phyloP scores from a whole-genome alignment of 2,113 vertebrate genomes.

The Corythoichthys haematopterus region DNA sequence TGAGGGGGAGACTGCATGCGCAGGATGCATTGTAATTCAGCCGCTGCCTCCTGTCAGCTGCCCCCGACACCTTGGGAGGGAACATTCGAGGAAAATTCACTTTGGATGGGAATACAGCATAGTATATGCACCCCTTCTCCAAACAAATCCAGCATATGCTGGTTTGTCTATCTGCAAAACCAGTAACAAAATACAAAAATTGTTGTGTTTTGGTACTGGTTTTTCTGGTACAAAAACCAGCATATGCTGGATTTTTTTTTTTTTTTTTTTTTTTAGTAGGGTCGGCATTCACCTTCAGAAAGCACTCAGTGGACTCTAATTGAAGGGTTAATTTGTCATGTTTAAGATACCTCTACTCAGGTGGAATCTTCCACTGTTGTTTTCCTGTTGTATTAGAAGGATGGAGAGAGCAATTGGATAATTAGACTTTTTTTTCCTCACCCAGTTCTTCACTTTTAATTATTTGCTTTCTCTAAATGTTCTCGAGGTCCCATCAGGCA shows the following conservation, averaged over 20 bases:
- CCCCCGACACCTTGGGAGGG: constrained; percentile 39
- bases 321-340: constrained; percentile 1
- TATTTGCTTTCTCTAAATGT: constrained; percentile 23
- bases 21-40: constrained; percentile 52
- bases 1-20: constrained; percentile 7
- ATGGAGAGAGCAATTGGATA: constrained; percentile 15
- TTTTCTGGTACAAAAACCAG: too few relatives aligned
- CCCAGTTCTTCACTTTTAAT: constrained; percentile 20
- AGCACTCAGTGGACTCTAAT: background rate
- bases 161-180: too few relatives aligned
- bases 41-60: constrained; percentile 50
- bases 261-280: too few relatives aligned
- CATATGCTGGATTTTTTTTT: too few relatives aligned
- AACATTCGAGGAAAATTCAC: constrained; percentile 31
- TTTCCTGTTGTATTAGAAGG: background rate
- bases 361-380: constrained; percentile 22
- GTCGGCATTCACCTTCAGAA: background rate
- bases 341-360: background rate
- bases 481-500: constrained; percentile 9
- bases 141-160: too few relatives aligned
- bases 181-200: too few relatives aligned
- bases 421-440: constrained; percentile 8
- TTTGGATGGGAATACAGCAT: background rate
- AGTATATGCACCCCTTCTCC: background rate
- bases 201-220: too few relatives aligned